These are phyloP conservation scores for Xenopus borealis DNA, from an alignment of 2,113 vertebrate species.

Conservation along the genomic window DNA sequence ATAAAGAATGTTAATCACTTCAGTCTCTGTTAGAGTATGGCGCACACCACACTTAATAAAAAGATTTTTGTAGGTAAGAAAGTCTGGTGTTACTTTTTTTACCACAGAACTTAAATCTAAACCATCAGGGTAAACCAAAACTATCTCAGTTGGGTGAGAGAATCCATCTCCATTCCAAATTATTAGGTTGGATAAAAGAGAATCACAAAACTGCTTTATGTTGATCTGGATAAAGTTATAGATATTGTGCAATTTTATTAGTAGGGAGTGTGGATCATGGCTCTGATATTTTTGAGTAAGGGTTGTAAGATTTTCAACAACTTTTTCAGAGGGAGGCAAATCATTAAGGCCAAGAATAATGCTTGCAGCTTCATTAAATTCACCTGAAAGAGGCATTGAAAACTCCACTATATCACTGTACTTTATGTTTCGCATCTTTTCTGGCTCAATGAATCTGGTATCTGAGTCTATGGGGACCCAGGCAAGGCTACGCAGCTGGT, in stretches of 20 bases:
- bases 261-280: background rate
- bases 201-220: constrained; percentile 47
- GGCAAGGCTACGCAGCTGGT: constrained; percentile 55
- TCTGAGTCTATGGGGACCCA: constrained; percentile 63
- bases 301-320: constrained; percentile 64
- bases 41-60: constrained; percentile 66
- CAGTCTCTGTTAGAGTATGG: constrained; percentile 51
- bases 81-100: constrained; percentile 66
- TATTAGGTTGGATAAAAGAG: constrained; percentile 15
- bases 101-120: constrained; percentile 69
- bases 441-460: constrained; percentile 55
- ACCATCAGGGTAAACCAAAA: constrained; percentile 65
- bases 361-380: constrained; percentile 58
- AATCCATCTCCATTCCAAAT: constrained; percentile 70
- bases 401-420: constrained; percentile 67
- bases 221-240: constrained; percentile 74
- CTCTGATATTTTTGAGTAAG: constrained; percentile 25
- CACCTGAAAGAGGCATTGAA: constrained; percentile 67
- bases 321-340: constrained; percentile 65
- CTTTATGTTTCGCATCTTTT: constrained; percentile 57
- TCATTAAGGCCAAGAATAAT: constrained; percentile 60
- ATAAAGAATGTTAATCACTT: constrained; percentile 61
- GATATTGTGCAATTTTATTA: constrained; percentile 45
- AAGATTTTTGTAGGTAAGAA: constrained; percentile 60
- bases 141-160: constrained; percentile 61